Evolutionary conservation across 2,797 vertebrate species (phyloP).

Genomic region (Distichodus sexfasciatus): DNA sequence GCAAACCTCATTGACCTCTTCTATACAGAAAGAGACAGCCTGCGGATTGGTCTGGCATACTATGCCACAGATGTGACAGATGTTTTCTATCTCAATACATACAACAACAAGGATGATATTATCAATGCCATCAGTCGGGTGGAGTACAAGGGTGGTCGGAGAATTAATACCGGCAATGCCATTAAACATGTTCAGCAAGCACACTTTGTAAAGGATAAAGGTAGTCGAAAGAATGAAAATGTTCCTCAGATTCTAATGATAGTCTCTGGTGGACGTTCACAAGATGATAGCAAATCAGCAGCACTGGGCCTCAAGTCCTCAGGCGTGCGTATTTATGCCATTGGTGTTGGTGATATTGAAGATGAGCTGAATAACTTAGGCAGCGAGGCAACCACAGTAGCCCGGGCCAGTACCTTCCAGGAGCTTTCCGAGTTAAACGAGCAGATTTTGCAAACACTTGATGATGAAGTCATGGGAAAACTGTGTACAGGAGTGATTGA

Average conservation of each 20-base stretch:
- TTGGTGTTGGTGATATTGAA: slow-evolving; percentile 81
- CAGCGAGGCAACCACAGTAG: slow-evolving; percentile 78
- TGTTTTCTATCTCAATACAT: slow-evolving; percentile 86
- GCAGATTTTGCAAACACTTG: slow-evolving; percentile 82
- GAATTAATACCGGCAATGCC: slow-evolving; percentile 82
- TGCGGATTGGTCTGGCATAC: slow-evolving; percentile 87
- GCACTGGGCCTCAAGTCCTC: slow-evolving; percentile 76
- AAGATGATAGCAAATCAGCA: slow-evolving; percentile 81
- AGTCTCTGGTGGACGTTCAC: slow-evolving; percentile 82
- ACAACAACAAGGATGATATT: slow-evolving; percentile 77
- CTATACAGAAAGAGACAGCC: slow-evolving; percentile 78
- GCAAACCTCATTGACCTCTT: slow-evolving; percentile 82
- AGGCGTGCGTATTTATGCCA: slow-evolving; percentile 83
- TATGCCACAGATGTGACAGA: slow-evolving; percentile 88
- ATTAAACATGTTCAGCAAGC: slow-evolving; percentile 79
- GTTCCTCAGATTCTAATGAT: slow-evolving; percentile 91
- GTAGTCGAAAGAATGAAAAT: slow-evolving; percentile 84
- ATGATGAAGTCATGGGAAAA: slow-evolving; percentile 80
- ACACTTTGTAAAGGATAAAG: slow-evolving; percentile 84
- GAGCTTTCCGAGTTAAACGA: slow-evolving; percentile 88
- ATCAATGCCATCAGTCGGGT: slow-evolving; percentile 74
- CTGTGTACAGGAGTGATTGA: slow-evolving; percentile 70
- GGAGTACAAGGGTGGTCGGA: slow-evolving; percentile 86
- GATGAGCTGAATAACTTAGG: slow-evolving; percentile 80
- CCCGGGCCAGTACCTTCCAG: slow-evolving; percentile 72